phyloP scores from a whole-genome alignment of 2,797 vertebrate species.

The Pantherophis vulpinus region DNA sequence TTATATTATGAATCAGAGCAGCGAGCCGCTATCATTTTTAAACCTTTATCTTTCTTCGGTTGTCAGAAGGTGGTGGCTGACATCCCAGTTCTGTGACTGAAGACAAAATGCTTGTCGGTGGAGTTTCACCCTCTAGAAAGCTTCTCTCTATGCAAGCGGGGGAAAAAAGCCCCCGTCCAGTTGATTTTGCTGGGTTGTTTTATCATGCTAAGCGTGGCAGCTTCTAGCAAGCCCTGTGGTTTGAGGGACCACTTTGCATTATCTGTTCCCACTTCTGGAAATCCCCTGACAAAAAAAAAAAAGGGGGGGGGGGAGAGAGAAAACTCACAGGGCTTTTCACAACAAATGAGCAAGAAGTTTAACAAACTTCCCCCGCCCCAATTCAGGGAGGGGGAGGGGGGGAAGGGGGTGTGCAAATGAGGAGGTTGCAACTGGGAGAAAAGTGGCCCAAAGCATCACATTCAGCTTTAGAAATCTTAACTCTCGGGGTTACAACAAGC shows the following conservation, averaged over 20 bases:
- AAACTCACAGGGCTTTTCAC: slow-evolving; percentile 4
- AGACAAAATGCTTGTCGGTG: background rate
- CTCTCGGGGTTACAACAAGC: slow-evolving; percentile 44
- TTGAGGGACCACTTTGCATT: background rate
- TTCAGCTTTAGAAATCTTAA: slow-evolving; percentile 44
- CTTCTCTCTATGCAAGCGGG: background rate
- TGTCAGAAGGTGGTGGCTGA: background rate
- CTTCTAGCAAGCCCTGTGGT: background rate
- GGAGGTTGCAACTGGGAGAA: background rate
- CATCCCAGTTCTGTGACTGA: background rate
- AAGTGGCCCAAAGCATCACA: slow-evolving; percentile 14
- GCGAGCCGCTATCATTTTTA: slow-evolving; percentile 2
- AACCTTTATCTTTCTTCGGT: background rate
- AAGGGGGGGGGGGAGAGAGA: background rate
- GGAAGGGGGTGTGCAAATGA: background rate
- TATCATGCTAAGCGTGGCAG: background rate
- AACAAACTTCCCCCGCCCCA: slow-evolving; percentile 5
- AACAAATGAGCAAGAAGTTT: background rate
- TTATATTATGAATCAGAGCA: background rate
- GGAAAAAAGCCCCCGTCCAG: background rate
- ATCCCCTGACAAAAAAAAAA: background rate
- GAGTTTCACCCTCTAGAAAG: background rate
- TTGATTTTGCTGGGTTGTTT: background rate
- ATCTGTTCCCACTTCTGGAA: background rate
- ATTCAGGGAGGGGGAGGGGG: background rate